Conservation (phyloP, 2,797 vertebrate species). For the Gymnocypris eckloni region DNA sequence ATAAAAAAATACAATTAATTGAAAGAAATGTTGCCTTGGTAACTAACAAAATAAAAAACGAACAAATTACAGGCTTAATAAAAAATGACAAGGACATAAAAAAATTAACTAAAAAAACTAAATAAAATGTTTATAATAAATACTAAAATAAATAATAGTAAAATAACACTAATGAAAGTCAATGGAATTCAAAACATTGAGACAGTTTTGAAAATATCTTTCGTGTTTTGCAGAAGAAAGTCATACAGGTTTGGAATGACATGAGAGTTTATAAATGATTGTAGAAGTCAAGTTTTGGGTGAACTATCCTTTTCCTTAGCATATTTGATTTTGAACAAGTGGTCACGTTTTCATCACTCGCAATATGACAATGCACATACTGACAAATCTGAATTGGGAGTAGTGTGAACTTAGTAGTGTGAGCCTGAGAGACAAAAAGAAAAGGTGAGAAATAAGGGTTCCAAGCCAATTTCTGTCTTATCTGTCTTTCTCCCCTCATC, state of each 20-base stretch:
- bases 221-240: not conserved
- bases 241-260: not conserved
- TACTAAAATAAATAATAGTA: not conserved
- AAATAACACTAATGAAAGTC: not conserved
- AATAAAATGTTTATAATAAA: not conserved
- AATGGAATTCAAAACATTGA: not conserved
- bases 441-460: conserved; percentile 24
- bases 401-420: conserved; percentile 6
- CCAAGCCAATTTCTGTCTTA: conserved; percentile 40
- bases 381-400: not conserved
- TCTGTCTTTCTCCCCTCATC: conserved; percentile 23
- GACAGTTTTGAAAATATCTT: not conserved
- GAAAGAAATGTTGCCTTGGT: not conserved
- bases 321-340: not conserved
- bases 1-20: not conserved
- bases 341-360: not conserved
- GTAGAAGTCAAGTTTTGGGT: not conserved
- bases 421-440: not conserved
- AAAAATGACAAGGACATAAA: not conserved
- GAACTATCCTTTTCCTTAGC: not conserved
- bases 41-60: not conserved
- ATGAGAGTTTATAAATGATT: not conserved
- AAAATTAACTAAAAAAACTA: not conserved
- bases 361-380: conserved; percentile 14
- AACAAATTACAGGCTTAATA: not conserved